These are phyloP conservation scores for Mechanitis mazaeus DNA, from an alignment of 2,888 invertebrate genomes.

Conservation along the genomic window DNA sequence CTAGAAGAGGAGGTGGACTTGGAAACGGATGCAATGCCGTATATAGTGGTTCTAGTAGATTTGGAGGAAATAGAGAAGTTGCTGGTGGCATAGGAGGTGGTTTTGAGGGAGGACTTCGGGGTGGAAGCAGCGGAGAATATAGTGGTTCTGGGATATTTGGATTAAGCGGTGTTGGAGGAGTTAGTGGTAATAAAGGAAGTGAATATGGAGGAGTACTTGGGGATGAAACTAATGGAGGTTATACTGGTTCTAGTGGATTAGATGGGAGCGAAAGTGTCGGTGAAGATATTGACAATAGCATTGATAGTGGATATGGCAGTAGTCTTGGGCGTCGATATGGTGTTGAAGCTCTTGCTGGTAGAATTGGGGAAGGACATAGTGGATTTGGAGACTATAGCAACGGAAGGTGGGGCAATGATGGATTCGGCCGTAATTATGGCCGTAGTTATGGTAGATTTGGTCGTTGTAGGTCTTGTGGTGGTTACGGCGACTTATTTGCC, in stretches of 20 bases:
- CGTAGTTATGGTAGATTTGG: not conserved
- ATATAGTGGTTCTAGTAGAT: slow-evolving; percentile 27
- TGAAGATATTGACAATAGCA: slow-evolving; percentile 19
- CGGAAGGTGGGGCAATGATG: not conserved
- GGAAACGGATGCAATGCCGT: slow-evolving; percentile 29
- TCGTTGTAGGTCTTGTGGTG: slow-evolving; percentile 33
- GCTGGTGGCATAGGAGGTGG: slow-evolving; percentile 19
- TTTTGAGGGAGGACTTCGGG: slow-evolving; percentile 17
- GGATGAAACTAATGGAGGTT: not conserved
- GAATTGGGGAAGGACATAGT: slow-evolving; percentile 19
- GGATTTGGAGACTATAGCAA: slow-evolving; percentile 18
- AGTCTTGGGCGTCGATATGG: not conserved
- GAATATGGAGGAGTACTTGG: not conserved
- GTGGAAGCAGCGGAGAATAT: slow-evolving; percentile 22
- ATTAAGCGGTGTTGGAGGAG: not conserved
- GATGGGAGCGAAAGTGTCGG: slow-evolving; percentile 25
- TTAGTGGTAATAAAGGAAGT: not conserved
- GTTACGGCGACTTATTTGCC: slow-evolving; percentile 42
- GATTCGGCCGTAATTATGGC: not conserved
- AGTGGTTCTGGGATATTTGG: slow-evolving; percentile 14
- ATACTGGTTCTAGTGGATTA: slow-evolving; percentile 18
- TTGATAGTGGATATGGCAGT: slow-evolving; percentile 3
- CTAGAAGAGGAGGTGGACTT: slow-evolving; percentile 27
- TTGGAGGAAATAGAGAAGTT: slow-evolving; percentile 26
- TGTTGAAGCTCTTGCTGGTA: slow-evolving; percentile 5